Evolutionary conservation across 2,888 invertebrate genomes (phyloP).

Genomic region (Aporophyla nigra): DNA sequence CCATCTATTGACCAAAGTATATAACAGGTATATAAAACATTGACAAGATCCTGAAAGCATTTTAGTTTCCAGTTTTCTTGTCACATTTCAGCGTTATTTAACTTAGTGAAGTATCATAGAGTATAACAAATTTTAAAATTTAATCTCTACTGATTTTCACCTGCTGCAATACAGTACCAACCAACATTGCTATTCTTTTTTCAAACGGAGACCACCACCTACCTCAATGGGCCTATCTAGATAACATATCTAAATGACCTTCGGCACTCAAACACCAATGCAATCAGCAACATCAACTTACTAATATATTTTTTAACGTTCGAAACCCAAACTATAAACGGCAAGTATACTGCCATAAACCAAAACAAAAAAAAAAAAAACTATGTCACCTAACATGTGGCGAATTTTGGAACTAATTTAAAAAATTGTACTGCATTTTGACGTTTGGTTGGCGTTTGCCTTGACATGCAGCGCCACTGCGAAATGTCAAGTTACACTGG

Average conservation of each 20-base stretch:
- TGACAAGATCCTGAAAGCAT: background rate
- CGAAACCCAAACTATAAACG: constrained; percentile 51
- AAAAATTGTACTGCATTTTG: constrained; percentile 1
- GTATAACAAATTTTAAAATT: background rate
- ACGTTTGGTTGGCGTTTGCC: constrained; percentile 2
- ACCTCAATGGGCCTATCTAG: constrained; percentile 8
- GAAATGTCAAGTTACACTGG: constrained; percentile 31
- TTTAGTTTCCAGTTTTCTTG: background rate
- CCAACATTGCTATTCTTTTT: background rate
- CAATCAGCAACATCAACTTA: constrained; percentile 48
- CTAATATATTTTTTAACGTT: constrained; percentile 54
- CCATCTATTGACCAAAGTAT: background rate
- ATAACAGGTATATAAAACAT: background rate
- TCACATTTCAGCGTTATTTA: background rate
- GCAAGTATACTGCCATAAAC: constrained; percentile 43
- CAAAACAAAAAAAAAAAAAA: background rate
- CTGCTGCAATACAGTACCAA: background rate
- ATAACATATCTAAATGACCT: constrained; percentile 39
- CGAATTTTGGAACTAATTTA: constrained; percentile 11
- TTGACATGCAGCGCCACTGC: constrained; percentile 17
- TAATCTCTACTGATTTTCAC: background rate
- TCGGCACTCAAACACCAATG: constrained; percentile 50
- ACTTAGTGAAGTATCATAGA: background rate
- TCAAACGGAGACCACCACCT: background rate
- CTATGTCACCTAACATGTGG: background rate